Evolutionary conservation across 2,888 invertebrate genomes (phyloP).

Genomic region (Idaea dimidiata): DNA sequence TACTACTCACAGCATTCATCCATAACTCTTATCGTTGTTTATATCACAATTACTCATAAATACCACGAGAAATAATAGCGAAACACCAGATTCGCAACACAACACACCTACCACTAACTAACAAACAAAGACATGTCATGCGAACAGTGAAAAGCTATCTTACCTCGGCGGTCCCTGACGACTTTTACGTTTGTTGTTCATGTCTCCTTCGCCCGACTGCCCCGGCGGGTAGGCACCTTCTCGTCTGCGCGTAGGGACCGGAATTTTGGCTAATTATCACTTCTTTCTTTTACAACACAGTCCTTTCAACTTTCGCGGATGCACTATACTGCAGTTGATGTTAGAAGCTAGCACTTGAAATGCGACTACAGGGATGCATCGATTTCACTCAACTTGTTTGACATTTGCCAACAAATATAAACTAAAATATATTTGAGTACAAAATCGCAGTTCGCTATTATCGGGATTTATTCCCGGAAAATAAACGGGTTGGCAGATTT

Average conservation of each 20-base stretch:
- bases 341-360: slow-evolving; percentile 76
- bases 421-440: slow-evolving; percentile 77
- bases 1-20: slow-evolving; percentile 46
- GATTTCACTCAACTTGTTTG: slow-evolving; percentile 72
- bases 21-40: slow-evolving; percentile 58
- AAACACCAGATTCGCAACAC: slow-evolving; percentile 61
- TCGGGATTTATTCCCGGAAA: slow-evolving; percentile 78
- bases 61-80: slow-evolving; percentile 55
- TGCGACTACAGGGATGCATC: slow-evolving; percentile 75
- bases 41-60: slow-evolving; percentile 50
- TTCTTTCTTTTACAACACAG: slow-evolving; percentile 80
- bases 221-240: slow-evolving; percentile 89
- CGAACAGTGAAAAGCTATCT: slow-evolving; percentile 61
- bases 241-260: slow-evolving; percentile 91
- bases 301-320: slow-evolving; percentile 82
- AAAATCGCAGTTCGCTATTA: slow-evolving; percentile 78
- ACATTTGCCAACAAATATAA: slow-evolving; percentile 79
- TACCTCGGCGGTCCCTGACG: slow-evolving; percentile 89
- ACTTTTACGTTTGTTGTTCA: slow-evolving; percentile 92
- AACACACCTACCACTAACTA: slow-evolving; percentile 40
- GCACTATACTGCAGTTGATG: slow-evolving; percentile 80
- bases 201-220: slow-evolving; percentile 83
- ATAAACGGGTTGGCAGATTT: slow-evolving; percentile 80
- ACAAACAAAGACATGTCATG: slow-evolving; percentile 77
- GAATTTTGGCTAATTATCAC: slow-evolving; percentile 87